Evolutionary conservation across 2,888 invertebrate genomes (phyloP).

Genomic region (Sphaerophoria taeniata): DNA sequence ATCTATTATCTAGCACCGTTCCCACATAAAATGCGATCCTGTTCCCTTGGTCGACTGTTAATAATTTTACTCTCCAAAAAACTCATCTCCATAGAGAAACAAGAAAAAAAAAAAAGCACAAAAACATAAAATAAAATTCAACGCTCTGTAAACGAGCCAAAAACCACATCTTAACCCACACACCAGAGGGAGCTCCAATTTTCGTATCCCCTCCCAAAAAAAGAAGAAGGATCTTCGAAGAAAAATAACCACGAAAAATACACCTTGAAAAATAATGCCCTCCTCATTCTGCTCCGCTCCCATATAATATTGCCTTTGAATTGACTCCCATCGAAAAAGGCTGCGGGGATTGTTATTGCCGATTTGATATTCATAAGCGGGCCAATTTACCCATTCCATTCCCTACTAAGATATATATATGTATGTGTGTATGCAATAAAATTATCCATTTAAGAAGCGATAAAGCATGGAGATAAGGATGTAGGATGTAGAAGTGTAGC

Average conservation of each 20-base stretch:
- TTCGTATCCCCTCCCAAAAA: background rate
- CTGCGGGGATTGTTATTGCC: constrained; percentile 68
- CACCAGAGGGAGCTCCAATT: background rate
- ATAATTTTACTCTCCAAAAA: background rate
- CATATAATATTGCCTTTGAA: background rate
- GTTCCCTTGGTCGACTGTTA: constrained; percentile 4
- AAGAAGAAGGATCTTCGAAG: constrained; percentile 7
- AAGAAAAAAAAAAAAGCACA: constrained; percentile 7
- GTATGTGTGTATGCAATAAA: constrained; percentile 61
- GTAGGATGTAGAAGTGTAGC: background rate
- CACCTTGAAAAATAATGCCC: constrained; percentile 46
- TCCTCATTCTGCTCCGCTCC: constrained; percentile 6
- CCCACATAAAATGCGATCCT: background rate
- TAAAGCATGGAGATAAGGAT: constrained; percentile 39
- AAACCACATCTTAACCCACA: constrained; percentile 33
- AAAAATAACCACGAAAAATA: constrained; percentile 29
- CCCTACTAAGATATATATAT: background rate
- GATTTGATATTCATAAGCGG: constrained; percentile 72
- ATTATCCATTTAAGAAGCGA: constrained; percentile 45
- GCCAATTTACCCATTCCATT: constrained; percentile 42
- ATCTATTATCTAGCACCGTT: constrained; percentile 67
- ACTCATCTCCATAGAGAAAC: background rate
- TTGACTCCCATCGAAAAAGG: constrained; percentile 23
- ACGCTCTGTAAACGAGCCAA: constrained; percentile 56
- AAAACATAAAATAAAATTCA: constrained; percentile 57